Conservation (phyloP, 2,113 vertebrate genomes). For the Lanius ludovicianus region DNA sequence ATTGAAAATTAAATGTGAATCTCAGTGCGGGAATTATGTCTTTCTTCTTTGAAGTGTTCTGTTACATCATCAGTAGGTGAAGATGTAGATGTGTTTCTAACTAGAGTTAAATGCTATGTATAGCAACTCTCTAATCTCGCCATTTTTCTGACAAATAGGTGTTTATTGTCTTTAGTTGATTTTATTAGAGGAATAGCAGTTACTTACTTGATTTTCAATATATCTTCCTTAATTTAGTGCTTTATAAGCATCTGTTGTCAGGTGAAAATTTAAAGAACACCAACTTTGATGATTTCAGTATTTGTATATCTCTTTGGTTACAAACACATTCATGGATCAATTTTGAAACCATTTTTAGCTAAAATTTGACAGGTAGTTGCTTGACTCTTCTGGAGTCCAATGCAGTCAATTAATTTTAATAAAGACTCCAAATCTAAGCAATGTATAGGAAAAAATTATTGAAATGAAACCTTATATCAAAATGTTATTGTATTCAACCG, state of each 20-base stretch:
- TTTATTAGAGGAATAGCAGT: neutral
- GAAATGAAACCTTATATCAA: neutral
- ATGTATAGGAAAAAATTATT: neutral
- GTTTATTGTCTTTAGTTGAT: neutral
- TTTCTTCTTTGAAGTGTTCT: neutral
- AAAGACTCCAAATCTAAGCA: neutral
- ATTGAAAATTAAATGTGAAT: neutral
- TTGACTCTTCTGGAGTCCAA: neutral
- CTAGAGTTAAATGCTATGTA: neutral
- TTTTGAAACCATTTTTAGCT: neutral
- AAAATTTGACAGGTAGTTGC: neutral
- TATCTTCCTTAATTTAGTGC: neutral
- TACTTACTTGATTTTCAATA: neutral
- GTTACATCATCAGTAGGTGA: fast-evolving
- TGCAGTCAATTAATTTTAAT: neutral
- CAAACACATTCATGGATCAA: neutral
- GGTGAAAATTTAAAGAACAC: neutral
- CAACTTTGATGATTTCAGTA: neutral
- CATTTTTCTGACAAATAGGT: neutral
- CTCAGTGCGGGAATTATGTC: neutral
- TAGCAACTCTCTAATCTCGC: neutral
- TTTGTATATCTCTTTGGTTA: neutral
- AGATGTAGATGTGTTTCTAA: neutral
- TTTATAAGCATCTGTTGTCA: neutral
- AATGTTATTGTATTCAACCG: neutral